Evolutionary conservation across 2,797 vertebrate species (phyloP).

Genomic region (Zenarchopterus dispar): DNA sequence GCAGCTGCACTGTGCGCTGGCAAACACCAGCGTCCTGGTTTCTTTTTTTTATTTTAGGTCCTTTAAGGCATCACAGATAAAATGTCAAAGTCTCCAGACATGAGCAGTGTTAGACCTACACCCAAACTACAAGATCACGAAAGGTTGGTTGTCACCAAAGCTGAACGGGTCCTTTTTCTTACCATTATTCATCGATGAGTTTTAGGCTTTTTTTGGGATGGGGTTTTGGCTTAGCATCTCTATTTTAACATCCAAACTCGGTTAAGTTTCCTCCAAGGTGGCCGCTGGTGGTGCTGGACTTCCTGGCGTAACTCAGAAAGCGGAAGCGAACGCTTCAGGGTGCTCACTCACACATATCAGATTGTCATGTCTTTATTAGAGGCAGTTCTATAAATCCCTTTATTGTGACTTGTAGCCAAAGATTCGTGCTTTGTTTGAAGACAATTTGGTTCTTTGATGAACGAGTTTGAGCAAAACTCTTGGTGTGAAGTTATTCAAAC

Average conservation of each 20-base stretch:
- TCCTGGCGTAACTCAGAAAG: constrained; percentile 12
- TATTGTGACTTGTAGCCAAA: constrained; percentile 73
- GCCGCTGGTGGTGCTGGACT: constrained; percentile 1
- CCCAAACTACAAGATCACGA: background rate
- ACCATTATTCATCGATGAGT: no score
- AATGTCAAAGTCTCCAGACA: constrained; percentile 14
- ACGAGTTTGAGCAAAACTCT: constrained; percentile 13
- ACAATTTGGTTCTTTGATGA: constrained; percentile 26
- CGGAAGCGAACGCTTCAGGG: constrained; percentile 9
- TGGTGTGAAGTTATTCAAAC: constrained; percentile 22
- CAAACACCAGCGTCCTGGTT: constrained; percentile 30
- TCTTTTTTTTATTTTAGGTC: constrained; percentile 11
- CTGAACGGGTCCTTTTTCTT: no score
- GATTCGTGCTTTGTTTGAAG: constrained; percentile 38
- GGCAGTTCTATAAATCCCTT: constrained; percentile 69
- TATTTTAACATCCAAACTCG: no score
- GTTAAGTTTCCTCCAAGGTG: no score
- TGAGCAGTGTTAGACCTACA: constrained; percentile 8
- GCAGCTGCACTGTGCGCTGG: constrained; percentile 73
- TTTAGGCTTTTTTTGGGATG: no score
- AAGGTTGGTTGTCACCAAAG: background rate
- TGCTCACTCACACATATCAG: constrained; percentile 64
- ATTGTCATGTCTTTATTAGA: constrained; percentile 51
- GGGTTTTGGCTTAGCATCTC: no score
- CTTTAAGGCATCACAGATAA: constrained; percentile 28